Evolutionary conservation across 35 echinoderm and acorn worm genomes (phyloP).

Genomic region (Anneissia japonica): DNA sequence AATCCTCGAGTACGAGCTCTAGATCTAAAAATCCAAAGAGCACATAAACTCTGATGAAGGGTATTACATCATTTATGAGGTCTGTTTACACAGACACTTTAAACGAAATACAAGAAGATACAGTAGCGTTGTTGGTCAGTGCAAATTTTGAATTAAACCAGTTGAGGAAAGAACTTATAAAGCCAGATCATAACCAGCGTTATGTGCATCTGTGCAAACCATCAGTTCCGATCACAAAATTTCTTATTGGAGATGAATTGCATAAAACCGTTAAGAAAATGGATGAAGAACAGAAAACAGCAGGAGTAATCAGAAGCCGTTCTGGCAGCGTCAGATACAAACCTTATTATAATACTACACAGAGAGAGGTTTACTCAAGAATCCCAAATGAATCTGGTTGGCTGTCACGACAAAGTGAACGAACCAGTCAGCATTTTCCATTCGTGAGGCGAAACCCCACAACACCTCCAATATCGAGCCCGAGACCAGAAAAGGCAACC

Average conservation of each 20-base stretch:
- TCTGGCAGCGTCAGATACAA: no score
- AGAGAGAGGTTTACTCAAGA: no score
- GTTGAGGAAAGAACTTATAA: slow-evolving; percentile 28
- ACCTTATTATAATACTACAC: no score
- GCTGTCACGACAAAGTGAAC: no score
- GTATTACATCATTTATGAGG: no score
- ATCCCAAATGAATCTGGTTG: no score
- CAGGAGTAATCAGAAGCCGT: background rate
- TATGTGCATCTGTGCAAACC: slow-evolving; percentile 16
- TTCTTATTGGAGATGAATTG: slow-evolving; percentile 18
- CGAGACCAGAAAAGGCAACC: background rate
- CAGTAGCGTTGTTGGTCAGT: background rate
- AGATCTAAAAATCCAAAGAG: no score
- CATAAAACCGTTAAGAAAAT: slow-evolving; percentile 28
- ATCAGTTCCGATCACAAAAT: background rate
- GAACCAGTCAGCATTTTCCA: no score
- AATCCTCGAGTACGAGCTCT: no score
- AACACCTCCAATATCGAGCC: no score
- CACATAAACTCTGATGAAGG: no score
- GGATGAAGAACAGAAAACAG: slow-evolving; percentile 24
- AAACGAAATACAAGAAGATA: slow-evolving; percentile 3
- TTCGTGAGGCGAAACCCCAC: no score
- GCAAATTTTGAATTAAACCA: slow-evolving; percentile 28
- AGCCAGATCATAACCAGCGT: slow-evolving; percentile 6
- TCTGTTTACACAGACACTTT: background rate